These are phyloP conservation scores for Atta cephalotes DNA, from an alignment of 1,140 invertebrate genomes.

Conservation along the genomic window DNA sequence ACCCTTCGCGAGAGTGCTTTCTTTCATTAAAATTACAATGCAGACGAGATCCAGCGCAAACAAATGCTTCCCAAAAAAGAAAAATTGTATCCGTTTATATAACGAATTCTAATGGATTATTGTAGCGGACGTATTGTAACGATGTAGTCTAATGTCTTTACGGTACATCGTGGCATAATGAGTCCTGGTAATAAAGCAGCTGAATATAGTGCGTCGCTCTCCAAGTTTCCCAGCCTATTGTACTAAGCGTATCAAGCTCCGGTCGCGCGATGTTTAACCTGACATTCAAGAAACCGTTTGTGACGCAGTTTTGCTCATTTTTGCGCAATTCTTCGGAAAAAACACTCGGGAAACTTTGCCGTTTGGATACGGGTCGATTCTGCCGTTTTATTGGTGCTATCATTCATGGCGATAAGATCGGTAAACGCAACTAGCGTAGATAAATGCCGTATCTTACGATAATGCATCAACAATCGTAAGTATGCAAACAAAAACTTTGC, in stretches of 20 bases:
- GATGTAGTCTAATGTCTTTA: conserved; percentile 40
- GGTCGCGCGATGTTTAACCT: conserved; percentile 65
- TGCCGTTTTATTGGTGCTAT: conserved; percentile 33
- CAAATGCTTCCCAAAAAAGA: background rate
- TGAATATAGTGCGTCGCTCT: conserved; percentile 61
- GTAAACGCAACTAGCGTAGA: conserved; percentile 14
- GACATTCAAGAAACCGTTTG: conserved; percentile 69
- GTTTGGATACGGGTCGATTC: conserved; percentile 20
- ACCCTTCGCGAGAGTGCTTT: conserved; percentile 9
- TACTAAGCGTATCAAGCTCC: conserved; percentile 19
- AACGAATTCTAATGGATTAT: conserved; percentile 54
- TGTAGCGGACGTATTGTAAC: background rate
- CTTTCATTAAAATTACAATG: conserved; percentile 49
- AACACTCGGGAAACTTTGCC: conserved; percentile 50
- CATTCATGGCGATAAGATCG: conserved; percentile 31
- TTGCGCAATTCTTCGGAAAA: conserved; percentile 56
- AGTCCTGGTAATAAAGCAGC: conserved; percentile 50
- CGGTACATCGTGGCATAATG: conserved; percentile 51
- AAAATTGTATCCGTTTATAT: conserved; percentile 39
- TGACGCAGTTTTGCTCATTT: conserved; percentile 54
- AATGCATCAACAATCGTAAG: conserved; percentile 14
- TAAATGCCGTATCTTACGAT: conserved; percentile 34
- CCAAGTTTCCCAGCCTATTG: conserved; percentile 65
- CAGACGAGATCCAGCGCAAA: conserved; percentile 25
- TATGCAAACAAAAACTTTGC: conserved; percentile 16